Evolutionary conservation across 2,113 vertebrate species (phyloP).

Genomic region (Oryzias javanicus): DNA sequence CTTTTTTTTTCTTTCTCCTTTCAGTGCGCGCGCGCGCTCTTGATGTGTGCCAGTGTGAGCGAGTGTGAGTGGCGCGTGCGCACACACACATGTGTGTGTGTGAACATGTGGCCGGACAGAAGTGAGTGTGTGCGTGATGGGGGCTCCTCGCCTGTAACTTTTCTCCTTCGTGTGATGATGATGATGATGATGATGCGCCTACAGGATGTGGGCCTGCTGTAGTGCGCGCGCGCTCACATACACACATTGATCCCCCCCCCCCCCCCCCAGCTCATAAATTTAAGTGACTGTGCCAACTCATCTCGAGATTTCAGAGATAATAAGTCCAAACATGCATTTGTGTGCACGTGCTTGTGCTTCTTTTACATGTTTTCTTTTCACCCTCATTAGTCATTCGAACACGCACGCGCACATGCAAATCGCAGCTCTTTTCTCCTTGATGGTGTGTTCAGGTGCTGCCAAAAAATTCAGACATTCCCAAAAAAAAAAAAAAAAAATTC

Average conservation of each 20-base stretch:
- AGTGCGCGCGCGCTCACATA: neutral
- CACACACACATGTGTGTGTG: constrained; percentile 1
- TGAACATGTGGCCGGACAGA: neutral
- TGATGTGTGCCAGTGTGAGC: constrained; percentile 5
- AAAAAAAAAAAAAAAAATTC: no score
- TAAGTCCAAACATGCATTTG: no score
- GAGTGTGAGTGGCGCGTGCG: constrained; percentile 39
- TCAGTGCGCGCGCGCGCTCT: constrained; percentile 15
- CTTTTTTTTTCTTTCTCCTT: constrained; percentile 22
- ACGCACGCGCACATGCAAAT: constrained; percentile 2
- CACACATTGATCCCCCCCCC: no score
- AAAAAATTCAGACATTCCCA: neutral
- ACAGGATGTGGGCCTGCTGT: neutral
- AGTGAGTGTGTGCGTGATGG: neutral
- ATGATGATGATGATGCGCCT: neutral
- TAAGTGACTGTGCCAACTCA: no score
- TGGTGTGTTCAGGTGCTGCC: constrained; percentile 46
- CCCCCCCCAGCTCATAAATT: no score
- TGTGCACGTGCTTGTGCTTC: no score
- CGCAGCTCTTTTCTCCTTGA: constrained; percentile 40
- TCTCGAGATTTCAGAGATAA: no score
- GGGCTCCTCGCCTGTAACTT: constrained; percentile 2
- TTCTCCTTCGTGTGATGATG: neutral
- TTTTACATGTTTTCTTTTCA: constrained; percentile 14
- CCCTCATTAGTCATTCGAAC: constrained; percentile 39